A percentile compares a stretch with the other conserved stretches of the same genome.
phyloP scores from a whole-genome alignment of 2,888 invertebrate species.

The Ptychoptera contaminata region DNA sequence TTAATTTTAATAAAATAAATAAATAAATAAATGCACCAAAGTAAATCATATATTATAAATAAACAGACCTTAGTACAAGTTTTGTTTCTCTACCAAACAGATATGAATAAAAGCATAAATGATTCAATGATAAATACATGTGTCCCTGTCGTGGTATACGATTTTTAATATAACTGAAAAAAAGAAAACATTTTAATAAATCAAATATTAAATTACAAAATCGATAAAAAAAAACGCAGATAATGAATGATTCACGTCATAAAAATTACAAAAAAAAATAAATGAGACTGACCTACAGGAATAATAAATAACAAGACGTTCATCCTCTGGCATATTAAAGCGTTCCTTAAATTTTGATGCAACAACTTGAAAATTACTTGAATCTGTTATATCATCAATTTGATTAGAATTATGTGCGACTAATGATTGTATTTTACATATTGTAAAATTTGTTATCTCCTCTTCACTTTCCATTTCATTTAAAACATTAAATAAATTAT shows the following conservation, averaged over 20 bases:
- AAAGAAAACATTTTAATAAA: too few relatives aligned
- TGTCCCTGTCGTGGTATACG: slow-evolving; percentile 91
- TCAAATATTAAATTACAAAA: too few relatives aligned
- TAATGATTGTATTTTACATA: slow-evolving; percentile 91
- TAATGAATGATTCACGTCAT: neutral
- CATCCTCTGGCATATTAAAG: slow-evolving; percentile 83
- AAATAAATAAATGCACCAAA: neutral
- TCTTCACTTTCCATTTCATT: slow-evolving; percentile 86
- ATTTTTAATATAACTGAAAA: slow-evolving; percentile 78
- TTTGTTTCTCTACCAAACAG: slow-evolving; percentile 83
- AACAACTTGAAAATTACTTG: slow-evolving; percentile 49
- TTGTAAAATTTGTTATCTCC: slow-evolving; percentile 88
- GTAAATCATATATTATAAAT: neutral
- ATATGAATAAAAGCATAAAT: slow-evolving; percentile 90
- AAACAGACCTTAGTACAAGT: slow-evolving; percentile 70
- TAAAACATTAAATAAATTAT: slow-evolving; percentile 69
- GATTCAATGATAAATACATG: slow-evolving; percentile 92
- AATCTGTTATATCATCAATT: slow-evolving; percentile 20
- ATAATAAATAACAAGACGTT: slow-evolving; percentile 90
- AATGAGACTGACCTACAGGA: slow-evolving; percentile 61
- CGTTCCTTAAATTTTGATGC: slow-evolving; percentile 74
- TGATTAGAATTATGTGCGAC: slow-evolving; percentile 49
- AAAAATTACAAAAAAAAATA: neutral
- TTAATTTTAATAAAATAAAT: neutral
- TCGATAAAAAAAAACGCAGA: neutral